Percentiles rank a stretch among this genome's conserved stretches.
phyloP scores from a whole-genome alignment of 2,888 invertebrate species.

The Stomorhina lunata region DNA sequence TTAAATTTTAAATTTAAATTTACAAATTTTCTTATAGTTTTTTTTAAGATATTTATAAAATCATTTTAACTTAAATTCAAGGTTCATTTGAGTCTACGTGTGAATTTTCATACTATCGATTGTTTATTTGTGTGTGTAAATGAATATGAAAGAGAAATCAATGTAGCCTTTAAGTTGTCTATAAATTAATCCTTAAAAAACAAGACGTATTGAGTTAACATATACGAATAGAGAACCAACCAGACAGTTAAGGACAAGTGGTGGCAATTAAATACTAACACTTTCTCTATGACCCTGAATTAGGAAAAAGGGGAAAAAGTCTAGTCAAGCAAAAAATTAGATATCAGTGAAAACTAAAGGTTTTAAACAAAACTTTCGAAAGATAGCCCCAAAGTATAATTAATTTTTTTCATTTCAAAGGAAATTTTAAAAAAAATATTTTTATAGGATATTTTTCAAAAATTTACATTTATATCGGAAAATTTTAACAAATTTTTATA shows the following conservation, averaged over 20 bases:
- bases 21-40: not conserved
- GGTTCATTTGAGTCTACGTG: not conserved
- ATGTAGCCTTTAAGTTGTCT: constrained; percentile 32
- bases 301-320: not conserved
- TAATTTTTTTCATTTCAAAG: too few relatives aligned
- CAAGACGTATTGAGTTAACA: constrained; percentile 6
- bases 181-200: constrained; percentile 32
- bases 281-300: constrained; percentile 17
- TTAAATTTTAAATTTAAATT: too few relatives aligned
- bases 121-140: not conserved
- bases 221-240: not conserved
- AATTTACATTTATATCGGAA: not conserved
- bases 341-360: too few relatives aligned
- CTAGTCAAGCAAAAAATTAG: constrained; percentile 7
- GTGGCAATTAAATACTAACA: constrained; percentile 29
- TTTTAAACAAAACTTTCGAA: too few relatives aligned
- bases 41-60: not conserved
- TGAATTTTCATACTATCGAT: not conserved
- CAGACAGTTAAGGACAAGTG: constrained; percentile 41
- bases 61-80: not conserved
- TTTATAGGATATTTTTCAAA: not conserved
- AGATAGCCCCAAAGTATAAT: too few relatives aligned
- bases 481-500: not conserved
- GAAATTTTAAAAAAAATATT: too few relatives aligned
- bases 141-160: not conserved